Base-by-base conservation (phyloP, 2,797 vertebrate species). In the Labeo calbasu region DNA sequence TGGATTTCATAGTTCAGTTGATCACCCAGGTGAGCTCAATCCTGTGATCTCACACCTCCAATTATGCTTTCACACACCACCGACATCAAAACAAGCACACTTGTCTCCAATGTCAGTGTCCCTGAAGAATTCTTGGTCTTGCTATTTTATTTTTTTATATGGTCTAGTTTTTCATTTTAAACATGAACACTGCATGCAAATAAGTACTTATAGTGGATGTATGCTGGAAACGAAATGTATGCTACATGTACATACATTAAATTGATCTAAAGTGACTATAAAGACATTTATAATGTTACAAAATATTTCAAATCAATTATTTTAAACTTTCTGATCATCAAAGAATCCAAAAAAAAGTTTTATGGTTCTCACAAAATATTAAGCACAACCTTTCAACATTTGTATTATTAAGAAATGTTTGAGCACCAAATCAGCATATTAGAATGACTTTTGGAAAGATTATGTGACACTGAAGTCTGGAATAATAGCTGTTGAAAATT, bases 1-100 rank as follows among this genome's bases (percentile, higher is more conserved):
- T 99, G 92, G 98, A 99, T 84, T 99, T 99, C 91, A 97, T 99
- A 59, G 97, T 98, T 91, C 98, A 99, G 92, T 96, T 99, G 79
- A 99, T 99, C 78, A 96, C 97, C 93, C 98, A 99, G 97, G 98
- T 99, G 94, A 53, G 85, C 46, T 15, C 70, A 25, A 69, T 61
- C 21, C 15, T 75, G 0, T 76, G 48, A n/a, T 4, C 21, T 36
- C n/a, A 59, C 46, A 61, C 6, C 2, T 13, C 9, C 68, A 81
- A 15, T 65, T 65, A 53, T 65, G 9, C 70, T 82, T 82, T 82
- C 28, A 25, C 28, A 25, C 13, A 19, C 8, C 1, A 1, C 9
- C 21, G 75, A 25, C 21, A 78, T 19, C 2, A 48, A 48, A 76
- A 76, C 17, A n/a, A 36, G 19, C 19, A 55, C 10, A n/a, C 51